These are phyloP conservation scores for Caranx melampygus DNA, from an alignment of 2,113 vertebrate genomes.

Conservation along the genomic window DNA sequence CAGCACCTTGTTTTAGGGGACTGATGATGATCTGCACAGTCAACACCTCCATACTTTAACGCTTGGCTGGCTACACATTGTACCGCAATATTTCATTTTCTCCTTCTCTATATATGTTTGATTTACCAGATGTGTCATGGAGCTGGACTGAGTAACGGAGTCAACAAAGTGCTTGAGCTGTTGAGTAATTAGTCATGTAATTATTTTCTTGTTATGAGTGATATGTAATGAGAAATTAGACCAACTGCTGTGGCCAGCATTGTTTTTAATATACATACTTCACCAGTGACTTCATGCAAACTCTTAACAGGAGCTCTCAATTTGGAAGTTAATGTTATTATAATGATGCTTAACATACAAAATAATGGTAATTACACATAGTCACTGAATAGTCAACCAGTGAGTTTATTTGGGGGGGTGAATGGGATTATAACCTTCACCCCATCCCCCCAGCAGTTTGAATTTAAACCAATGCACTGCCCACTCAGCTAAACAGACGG, in stretches of 20 bases:
- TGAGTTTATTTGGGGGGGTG: not conserved
- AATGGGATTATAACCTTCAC: not conserved
- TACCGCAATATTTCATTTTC: not conserved
- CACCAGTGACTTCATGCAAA: not conserved
- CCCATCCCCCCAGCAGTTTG: not conserved
- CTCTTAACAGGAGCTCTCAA: not conserved
- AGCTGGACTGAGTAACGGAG: too few relatives aligned
- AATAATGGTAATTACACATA: not conserved
- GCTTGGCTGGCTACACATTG: not conserved
- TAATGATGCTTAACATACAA: not conserved
- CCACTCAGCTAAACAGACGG: slow-evolving; percentile 32
- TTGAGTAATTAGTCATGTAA: too few relatives aligned
- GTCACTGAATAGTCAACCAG: not conserved
- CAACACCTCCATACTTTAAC: not conserved
- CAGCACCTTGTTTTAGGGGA: not conserved
- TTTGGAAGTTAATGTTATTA: not conserved
- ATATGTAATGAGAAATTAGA: too few relatives aligned
- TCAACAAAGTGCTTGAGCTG: too few relatives aligned
- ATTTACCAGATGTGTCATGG: not conserved
- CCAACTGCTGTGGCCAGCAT: not conserved
- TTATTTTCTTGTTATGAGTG: too few relatives aligned
- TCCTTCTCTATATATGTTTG: not conserved
- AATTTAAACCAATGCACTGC: slow-evolving; percentile 35
- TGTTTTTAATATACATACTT: not conserved
- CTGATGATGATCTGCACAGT: not conserved